Evolutionary conservation across 2,888 invertebrate species (phyloP).

Genomic region (Ischnura elegans): DNA sequence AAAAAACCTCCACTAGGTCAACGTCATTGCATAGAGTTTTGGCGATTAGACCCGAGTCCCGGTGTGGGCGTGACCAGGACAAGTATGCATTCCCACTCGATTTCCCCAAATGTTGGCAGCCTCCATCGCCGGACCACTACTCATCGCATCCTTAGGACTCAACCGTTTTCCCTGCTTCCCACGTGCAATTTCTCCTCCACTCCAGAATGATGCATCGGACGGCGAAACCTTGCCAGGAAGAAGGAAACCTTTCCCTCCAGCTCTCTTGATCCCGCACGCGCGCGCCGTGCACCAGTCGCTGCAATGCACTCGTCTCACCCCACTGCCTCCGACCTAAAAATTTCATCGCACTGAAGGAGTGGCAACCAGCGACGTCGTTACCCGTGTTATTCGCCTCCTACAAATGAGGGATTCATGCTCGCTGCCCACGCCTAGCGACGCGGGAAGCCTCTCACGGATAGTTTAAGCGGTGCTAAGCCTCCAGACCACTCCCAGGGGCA

Average conservation of each 20-base stretch:
- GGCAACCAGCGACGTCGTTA: constrained; percentile 49
- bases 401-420: not conserved
- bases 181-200: not conserved
- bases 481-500: not conserved
- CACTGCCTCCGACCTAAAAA: not conserved
- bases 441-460: not conserved
- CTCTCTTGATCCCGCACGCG: not conserved
- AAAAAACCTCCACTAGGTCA: too few relatives aligned
- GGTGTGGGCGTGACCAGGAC: not conserved
- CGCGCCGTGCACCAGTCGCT: too few relatives aligned
- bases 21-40: not conserved
- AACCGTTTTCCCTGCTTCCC: not conserved
- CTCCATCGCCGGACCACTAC: not conserved
- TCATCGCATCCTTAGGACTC: too few relatives aligned
- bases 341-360: not conserved
- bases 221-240: not conserved
- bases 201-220: constrained; percentile 39
- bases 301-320: not conserved
- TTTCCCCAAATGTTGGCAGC: not conserved
- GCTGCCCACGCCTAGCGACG: not conserved
- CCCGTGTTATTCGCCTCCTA: constrained; percentile 51
- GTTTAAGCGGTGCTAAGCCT: not conserved
- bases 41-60: not conserved
- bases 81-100: not conserved
- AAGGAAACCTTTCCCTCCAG: not conserved